Evolutionary conservation across 1,140 invertebrate species (phyloP).

Genomic region (Hirudo medicinalis): DNA sequence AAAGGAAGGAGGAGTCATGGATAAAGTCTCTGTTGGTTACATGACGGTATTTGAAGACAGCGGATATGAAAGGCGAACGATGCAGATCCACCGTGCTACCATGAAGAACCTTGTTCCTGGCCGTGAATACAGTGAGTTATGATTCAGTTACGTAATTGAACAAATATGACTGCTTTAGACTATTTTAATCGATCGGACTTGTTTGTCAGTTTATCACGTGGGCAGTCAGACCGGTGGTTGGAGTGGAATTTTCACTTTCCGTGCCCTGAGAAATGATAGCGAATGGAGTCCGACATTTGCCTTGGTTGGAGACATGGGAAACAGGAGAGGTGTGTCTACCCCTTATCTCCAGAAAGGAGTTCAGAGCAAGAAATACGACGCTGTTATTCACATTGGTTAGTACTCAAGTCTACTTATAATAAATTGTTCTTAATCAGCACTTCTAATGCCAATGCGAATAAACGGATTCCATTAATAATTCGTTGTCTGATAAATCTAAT

Average conservation of each 20-base stretch:
- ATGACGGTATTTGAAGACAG: slow-evolving; percentile 58
- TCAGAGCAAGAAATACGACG: background rate
- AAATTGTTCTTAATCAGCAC: too few species aligned
- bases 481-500: too few species aligned
- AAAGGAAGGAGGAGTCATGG: slow-evolving; percentile 39
- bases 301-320: slow-evolving; percentile 72
- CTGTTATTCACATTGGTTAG: background rate
- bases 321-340: too few species aligned
- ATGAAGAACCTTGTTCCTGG: slow-evolving; percentile 46
- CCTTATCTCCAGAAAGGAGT: background rate
- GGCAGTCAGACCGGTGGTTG: slow-evolving; percentile 60
- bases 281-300: slow-evolving; percentile 62
- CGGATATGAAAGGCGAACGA: slow-evolving; percentile 49
- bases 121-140: slow-evolving; percentile 50
- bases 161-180: slow-evolving; percentile 41
- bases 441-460: too few species aligned
- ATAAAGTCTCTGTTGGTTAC: slow-evolving; percentile 44
- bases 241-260: slow-evolving; percentile 63
- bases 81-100: slow-evolving; percentile 63
- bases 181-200: background rate
- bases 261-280: slow-evolving; percentile 47
- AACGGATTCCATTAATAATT: too few species aligned
- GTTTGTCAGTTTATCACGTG: slow-evolving; percentile 51
- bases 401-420: too few species aligned
- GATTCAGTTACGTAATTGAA: slow-evolving; percentile 21